phyloP scores from a whole-genome alignment of 2,797 vertebrate genomes.

The Takifugu rubripes region DNA sequence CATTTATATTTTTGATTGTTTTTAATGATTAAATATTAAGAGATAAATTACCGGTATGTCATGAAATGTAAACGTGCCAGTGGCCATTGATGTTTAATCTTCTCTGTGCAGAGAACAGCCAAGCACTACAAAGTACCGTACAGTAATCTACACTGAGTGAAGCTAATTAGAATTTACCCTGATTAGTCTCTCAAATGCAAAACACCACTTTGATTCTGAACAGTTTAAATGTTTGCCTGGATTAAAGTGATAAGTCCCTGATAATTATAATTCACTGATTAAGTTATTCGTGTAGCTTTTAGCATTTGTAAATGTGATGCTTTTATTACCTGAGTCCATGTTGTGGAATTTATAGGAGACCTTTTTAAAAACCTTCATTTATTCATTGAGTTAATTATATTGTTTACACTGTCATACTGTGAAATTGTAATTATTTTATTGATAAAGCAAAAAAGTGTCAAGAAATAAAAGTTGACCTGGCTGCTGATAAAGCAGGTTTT shows the following conservation, averaged over 20 bases:
- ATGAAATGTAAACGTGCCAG: background rate
- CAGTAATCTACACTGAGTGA: conserved; percentile 1
- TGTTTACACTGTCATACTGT: too few species aligned
- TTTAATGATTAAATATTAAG: too few species aligned
- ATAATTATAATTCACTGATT: background rate
- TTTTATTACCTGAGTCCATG: background rate
- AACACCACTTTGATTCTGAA: background rate
- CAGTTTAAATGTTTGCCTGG: background rate
- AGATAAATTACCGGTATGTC: background rate
- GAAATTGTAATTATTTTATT: background rate
- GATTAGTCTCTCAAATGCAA: background rate
- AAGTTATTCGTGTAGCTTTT: background rate
- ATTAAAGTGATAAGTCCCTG: background rate
- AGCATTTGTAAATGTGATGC: background rate
- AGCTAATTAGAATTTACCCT: conserved; percentile 3
- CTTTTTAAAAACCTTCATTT: background rate
- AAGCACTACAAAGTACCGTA: background rate
- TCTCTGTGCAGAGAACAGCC: conserved; percentile 1
- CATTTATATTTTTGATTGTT: too few species aligned
- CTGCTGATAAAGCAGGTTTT: too few species aligned
- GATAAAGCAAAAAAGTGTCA: background rate
- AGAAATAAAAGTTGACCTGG: background rate
- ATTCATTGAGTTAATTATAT: too few species aligned
- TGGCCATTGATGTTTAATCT: conserved; percentile 7
- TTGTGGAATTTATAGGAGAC: background rate